Conservation (phyloP, 1,140 invertebrate genomes). For the Armadillidium nasatum region DNA sequence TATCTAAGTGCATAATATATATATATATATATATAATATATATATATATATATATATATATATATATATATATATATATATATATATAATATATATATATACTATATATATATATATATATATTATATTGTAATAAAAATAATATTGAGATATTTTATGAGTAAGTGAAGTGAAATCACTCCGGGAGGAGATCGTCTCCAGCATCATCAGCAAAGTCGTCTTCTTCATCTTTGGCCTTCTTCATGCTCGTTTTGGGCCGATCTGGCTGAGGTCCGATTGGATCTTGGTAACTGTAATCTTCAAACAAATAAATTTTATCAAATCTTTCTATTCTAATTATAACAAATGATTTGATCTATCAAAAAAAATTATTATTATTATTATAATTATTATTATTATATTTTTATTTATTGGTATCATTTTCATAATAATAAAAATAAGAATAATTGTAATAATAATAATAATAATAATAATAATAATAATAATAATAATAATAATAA, state of each 20-base stretch:
- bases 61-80: neutral
- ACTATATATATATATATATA: neutral
- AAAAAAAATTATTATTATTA: no score
- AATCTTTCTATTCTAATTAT: slow-evolving; percentile 12
- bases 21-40: neutral
- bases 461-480: no score
- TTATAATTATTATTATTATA: neutral
- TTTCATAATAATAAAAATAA: no score
- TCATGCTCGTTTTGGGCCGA: slow-evolving; percentile 68
- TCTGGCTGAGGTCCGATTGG: slow-evolving; percentile 67
- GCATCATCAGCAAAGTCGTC: slow-evolving; percentile 71
- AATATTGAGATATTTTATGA: no score
- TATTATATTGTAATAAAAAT: no score
- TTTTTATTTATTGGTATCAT: no score
- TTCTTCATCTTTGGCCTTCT: slow-evolving; percentile 61
- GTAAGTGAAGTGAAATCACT: no score
- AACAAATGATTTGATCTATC: neutral
- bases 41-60: neutral
- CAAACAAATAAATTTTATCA: slow-evolving; percentile 49
- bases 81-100: neutral
- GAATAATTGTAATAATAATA: no score
- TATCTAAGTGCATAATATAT: neutral
- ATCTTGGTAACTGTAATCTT: slow-evolving; percentile 65
- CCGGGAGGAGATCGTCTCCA: slow-evolving; percentile 71
- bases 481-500: no score